Evolutionary conservation across 2,888 invertebrate species (phyloP), one percentile per base, ranked within the genome.

Genomic region (Platerodrilus igneus): DNA sequence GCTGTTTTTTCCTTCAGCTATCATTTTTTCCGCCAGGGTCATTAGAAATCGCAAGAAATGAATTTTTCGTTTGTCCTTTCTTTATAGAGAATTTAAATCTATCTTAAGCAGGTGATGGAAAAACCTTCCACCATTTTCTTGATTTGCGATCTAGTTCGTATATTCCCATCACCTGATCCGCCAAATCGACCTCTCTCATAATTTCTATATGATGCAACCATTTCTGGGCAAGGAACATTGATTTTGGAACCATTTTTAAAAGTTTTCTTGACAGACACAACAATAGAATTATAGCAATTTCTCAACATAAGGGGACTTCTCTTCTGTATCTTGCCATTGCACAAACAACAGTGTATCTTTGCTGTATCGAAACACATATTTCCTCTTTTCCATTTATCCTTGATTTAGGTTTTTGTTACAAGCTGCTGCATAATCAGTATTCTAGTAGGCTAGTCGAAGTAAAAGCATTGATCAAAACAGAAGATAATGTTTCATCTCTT

Each of bases 321-420:
- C 53, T 45, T 59, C 58, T 17, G 54, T 57, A 34, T 59, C 56
- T 41, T 49, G 45, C 56, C 57, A 55, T 45, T 49, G 43, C 29
- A 45, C 39, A 27, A 50, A 51, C 14, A 51, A 11, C 14, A 43
- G 33, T 35, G 53, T 51, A 34, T 47, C 29, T 26, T n/a, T 48
- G 27, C 27, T 27, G 27, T n/a, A 27, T 14, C 13, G 27, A 27
- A 27, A 27, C 27, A 27, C 27, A 18, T 18, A n/a, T n/a, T n/a
- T n/a, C 41, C n/a, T n/a, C n/a, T n/a, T n/a, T n/a, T n/a, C n/a
- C n/a, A n/a, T n/a, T n/a, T n/a, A n/a, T n/a, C n/a, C n/a, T n/a
- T n/a, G n/a, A n/a, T n/a, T n/a, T n/a, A n/a, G n/a, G n/a, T 40
- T 46, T 29, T 17, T 29, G 16, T 49, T 19, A 19, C 19, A 19